Base-by-base conservation (phyloP, 2,888 invertebrate genomes). In the Cylloceria caligata region DNA sequence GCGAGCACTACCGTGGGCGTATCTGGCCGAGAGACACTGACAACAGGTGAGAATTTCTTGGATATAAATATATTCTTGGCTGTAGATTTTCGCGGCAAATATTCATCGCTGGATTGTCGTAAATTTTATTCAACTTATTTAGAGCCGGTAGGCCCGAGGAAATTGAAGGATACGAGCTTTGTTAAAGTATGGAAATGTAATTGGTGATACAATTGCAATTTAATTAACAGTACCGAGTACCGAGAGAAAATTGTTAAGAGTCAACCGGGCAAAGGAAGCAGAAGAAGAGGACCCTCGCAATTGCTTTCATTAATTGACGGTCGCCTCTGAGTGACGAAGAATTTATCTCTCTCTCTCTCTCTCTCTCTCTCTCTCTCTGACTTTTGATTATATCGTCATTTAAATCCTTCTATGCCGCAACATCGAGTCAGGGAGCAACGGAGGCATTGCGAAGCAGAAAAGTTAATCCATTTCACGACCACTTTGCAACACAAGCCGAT, bases 401-500 rank as follows among this genome's bases (percentile, higher is more conserved):
- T 47, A 69, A 77, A 82, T 82, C 67, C 74, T 75, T 71, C 60
- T 42, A 65, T 71, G 71, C n/a, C 64, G 73, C 73, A 68, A 75
- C 78, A 55, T 62, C 65, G 73, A 81, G 68, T 74, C 73, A 13
- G 30, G 24, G 30, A 67, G 39, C 34, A 49, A 36, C 27, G 21
- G 39, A 36, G 60, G 30, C 30, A 72, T 68, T n/a, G 75, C 62
- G 60, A 57, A 55, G 65, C 55, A 52, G 30, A 74, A 30, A 47
- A 75, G 75, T 79, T 82, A 79, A 79, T 75, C 75, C 72, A 75
- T 82, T 79, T 79, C 79, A 45, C 82, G 82, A 82, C 75, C 82
- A 79, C 79, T 82, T 82, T 75, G 62, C 60, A 62, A 82, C 75
- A 79, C 71, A 82, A 81, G 79, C 82, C 75, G 79, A 82, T 82